A percentile compares a stretch with the other conserved stretches of the same genome.
phyloP scores from a whole-genome alignment of 2,888 invertebrate genomes.

The Cryptosula pallasiana region DNA sequence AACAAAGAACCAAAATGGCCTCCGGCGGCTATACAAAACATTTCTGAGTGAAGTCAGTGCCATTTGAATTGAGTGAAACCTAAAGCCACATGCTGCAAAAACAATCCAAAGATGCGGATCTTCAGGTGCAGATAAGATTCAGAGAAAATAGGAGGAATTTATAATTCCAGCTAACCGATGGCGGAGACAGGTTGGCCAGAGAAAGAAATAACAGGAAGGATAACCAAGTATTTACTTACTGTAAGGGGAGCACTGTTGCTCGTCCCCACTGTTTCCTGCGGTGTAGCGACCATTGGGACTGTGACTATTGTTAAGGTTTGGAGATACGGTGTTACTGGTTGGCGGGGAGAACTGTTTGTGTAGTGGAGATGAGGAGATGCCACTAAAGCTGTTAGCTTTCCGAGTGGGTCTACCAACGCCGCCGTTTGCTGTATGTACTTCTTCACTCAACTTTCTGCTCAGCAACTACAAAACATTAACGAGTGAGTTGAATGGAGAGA shows the following conservation, averaged over 20 bases:
- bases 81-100: too few relatives aligned
- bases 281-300: background rate
- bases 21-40: too few relatives aligned
- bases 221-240: too few relatives aligned
- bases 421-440: background rate
- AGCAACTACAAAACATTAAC: background rate
- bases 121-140: too few relatives aligned
- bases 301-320: background rate
- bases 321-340: background rate
- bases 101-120: too few relatives aligned
- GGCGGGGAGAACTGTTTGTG: background rate
- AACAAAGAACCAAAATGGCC: background rate
- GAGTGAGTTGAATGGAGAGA: too few relatives aligned
- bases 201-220: too few relatives aligned
- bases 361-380: background rate
- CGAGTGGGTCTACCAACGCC: background rate
- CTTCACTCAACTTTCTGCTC: slow-evolving; percentile 11
- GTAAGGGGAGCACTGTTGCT: background rate
- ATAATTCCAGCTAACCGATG: too few relatives aligned
- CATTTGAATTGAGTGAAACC: too few relatives aligned
- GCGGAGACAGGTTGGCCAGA: too few relatives aligned
- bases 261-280: background rate
- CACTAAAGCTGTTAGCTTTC: slow-evolving; percentile 19
- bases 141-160: too few relatives aligned
- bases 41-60: too few relatives aligned